These are phyloP conservation scores for Hippocampus zosterae DNA, from an alignment of 2,113 vertebrate genomes.

Conservation along the genomic window DNA sequence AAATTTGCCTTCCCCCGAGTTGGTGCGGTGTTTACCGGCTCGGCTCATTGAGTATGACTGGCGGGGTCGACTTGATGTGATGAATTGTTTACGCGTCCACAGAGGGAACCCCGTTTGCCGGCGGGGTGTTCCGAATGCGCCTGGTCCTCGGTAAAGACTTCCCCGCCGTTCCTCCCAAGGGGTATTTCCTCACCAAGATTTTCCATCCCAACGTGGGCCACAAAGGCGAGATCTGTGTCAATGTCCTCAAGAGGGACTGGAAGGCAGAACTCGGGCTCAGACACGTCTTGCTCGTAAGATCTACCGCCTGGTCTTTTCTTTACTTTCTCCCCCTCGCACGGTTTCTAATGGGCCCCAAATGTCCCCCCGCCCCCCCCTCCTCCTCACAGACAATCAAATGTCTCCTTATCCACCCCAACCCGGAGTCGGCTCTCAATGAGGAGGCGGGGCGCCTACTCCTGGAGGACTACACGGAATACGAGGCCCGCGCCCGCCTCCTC, in stretches of 20 bases:
- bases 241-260: conserved; percentile 90
- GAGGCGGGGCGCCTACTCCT: conserved; percentile 85
- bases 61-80: conserved; percentile 27
- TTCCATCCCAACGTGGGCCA: conserved; percentile 90
- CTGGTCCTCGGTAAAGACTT: conserved; percentile 90
- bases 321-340: not conserved
- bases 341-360: not conserved
- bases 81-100: conserved; percentile 62
- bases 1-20: too few relatives aligned
- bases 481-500: conserved; percentile 82
- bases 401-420: conserved; percentile 91
- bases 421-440: conserved; percentile 86
- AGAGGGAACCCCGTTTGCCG: conserved; percentile 91
- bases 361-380: not conserved
- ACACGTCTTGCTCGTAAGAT: conserved; percentile 85
- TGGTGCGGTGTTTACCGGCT: too few relatives aligned
- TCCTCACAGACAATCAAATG: conserved; percentile 85
- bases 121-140: conserved; percentile 91
- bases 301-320: not conserved
- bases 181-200: conserved; percentile 92
- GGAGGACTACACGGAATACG: conserved; percentile 89
- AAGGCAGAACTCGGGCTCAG: conserved; percentile 87
- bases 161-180: conserved; percentile 87
- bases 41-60: conserved; percentile 6
- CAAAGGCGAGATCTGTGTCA: conserved; percentile 92